Evolutionary conservation across 2,888 invertebrate species (phyloP).

Genomic region (Xestia xanthographa): DNA sequence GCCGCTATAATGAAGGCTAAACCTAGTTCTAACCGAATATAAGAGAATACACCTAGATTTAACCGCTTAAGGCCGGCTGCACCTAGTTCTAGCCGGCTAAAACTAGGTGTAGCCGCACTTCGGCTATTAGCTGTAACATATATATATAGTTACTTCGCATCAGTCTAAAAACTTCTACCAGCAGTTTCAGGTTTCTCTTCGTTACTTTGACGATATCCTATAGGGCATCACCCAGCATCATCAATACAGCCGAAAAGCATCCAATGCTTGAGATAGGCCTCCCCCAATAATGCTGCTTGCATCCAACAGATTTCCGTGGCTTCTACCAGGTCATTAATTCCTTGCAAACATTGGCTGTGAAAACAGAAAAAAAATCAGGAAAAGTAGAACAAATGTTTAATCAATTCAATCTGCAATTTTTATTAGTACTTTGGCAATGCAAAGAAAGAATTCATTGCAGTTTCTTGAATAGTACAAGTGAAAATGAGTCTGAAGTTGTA

Average conservation of each 20-base stretch:
- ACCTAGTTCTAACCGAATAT: too few species aligned
- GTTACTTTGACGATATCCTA: too few species aligned
- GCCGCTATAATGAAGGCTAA: too few species aligned
- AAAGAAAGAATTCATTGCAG: not conserved
- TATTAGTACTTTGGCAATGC: not conserved
- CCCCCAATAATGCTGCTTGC: not conserved
- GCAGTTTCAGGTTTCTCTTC: not conserved
- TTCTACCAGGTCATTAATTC: not conserved
- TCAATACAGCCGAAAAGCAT: not conserved
- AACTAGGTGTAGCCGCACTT: too few species aligned
- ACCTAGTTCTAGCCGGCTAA: too few species aligned
- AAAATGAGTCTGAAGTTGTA: not conserved
- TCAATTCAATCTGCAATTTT: not conserved
- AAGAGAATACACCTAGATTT: too few species aligned
- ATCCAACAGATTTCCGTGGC: not conserved
- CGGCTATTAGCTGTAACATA: too few species aligned
- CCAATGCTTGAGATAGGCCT: not conserved
- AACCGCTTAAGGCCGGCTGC: too few species aligned
- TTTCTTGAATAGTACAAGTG: not conserved
- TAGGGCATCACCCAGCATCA: not conserved
- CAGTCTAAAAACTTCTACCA: too few species aligned
- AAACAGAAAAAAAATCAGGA: not conserved
- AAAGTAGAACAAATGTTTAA: not conserved
- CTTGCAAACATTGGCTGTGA: not conserved
- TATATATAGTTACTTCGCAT: too few species aligned